A percentile compares a stretch with the other conserved stretches of the same genome.
Conservation (phyloP, 1,140 invertebrate species). For the Zaprionus ornatus region DNA sequence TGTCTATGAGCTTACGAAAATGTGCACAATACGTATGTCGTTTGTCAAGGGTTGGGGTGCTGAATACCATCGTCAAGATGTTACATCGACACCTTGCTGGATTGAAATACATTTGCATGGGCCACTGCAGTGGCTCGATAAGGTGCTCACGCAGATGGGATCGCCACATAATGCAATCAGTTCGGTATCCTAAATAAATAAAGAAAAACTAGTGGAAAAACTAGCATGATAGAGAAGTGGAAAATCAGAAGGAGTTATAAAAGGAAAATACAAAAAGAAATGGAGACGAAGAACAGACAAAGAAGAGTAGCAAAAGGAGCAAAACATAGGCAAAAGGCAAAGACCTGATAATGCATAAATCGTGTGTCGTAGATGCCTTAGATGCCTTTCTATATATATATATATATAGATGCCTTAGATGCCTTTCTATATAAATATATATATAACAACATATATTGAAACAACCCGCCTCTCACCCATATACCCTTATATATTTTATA, state of each 20-base stretch:
- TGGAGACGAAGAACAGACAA: constrained; percentile 36
- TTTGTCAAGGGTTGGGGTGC: constrained; percentile 99
- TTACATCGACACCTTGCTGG: constrained; percentile 98
- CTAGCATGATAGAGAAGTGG: not conserved
- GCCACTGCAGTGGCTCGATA: constrained; percentile 96
- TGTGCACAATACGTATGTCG: constrained; percentile 99
- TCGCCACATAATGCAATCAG: constrained; percentile 95
- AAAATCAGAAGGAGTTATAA: not conserved
- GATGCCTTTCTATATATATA: constrained; percentile 26
- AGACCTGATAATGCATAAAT: constrained; percentile 12
- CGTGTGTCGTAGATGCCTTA: constrained; percentile 51
- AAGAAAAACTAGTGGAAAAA: constrained; percentile 1
- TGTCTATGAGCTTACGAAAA: constrained; percentile 98
- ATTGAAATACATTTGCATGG: constrained; percentile 97
- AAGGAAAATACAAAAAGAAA: constrained; percentile 64
- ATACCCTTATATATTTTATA: constrained; percentile 59
- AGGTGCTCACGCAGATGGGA: constrained; percentile 96
- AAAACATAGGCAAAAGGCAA: constrained; percentile 10
- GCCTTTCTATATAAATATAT: constrained; percentile 35
- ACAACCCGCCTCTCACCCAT: constrained; percentile 75
- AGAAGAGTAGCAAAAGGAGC: not conserved
- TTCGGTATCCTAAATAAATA: constrained; percentile 91
- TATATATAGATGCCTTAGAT: no score
- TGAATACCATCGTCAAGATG: constrained; percentile 97
- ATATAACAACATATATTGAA: constrained; percentile 56